Base-by-base conservation (phyloP, 2,888 invertebrate species). In the Choreutis nemorana region DNA sequence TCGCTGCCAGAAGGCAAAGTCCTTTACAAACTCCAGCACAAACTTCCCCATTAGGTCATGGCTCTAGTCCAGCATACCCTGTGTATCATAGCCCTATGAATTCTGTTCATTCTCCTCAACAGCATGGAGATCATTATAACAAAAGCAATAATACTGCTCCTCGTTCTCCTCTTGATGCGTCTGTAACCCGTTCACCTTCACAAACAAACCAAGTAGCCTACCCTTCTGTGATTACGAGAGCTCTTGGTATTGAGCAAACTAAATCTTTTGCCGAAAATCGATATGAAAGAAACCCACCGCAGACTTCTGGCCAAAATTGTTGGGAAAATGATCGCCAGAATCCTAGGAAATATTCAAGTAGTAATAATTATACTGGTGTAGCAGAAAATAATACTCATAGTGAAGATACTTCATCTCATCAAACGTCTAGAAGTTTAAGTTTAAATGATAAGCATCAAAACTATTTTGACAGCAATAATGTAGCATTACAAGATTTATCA, bases 81-180 rank as follows among this genome's bases (percentile, higher is more conserved):
- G 84, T 90, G 82, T 91, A 91, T 61, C 89, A 91, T 59, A 91
- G 90, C 65, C 91, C 91, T 12, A 86, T 89, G 86, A 86, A 87
- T 51, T 84, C 87, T 3, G 83, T 87, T 44, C 86, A 87, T 37
- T 88, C 88, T 2, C 88, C 89, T 3, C 87, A 87, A 47, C 86
- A 85, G 44, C 85, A 84, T 48, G 65, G 71, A n/a, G 83, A 79
- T 35, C 75, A 80, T 44, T 78, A 73, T 40, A 68, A 50, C 41
- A 75, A 78, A 53, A 52, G 62, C 11, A 80, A 62, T 42, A 82
- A 64, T 58, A 60, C 80, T 28, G 83, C 87, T 14, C 87, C 87
- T 13, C 81, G 86, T 8, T 87, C 88, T 22, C 88, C 89, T 5
- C 58, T 89, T 41, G 88, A 89, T 48, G 87, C 85, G 8, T 84